Percentiles rank a stretch among this genome's conserved stretches.
phyloP scores from a whole-genome alignment of 1,140 invertebrate genomes.

The Euwallacea fornicatus region DNA sequence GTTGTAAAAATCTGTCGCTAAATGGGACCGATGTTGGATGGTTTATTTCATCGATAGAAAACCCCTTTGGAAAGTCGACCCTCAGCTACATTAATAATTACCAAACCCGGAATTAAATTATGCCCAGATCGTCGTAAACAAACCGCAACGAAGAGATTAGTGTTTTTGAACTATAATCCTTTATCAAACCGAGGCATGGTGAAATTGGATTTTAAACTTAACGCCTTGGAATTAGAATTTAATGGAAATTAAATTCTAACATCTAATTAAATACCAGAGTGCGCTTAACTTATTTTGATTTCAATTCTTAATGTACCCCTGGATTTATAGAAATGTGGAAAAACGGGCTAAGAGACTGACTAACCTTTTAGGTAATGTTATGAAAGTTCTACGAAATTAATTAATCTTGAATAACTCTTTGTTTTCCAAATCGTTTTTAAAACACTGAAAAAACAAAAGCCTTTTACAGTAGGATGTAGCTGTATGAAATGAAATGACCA shows the following conservation, averaged over 20 bases:
- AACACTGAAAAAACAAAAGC: no score
- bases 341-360: no score
- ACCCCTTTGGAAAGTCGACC: not conserved
- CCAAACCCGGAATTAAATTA: constrained; percentile 3
- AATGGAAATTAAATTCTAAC: constrained; percentile 8
- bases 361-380: no score
- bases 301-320: no score
- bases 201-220: constrained; percentile 4
- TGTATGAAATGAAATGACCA: constrained; percentile 14
- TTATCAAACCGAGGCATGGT: not conserved
- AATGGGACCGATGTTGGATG: not conserved
- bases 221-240: constrained; percentile 1
- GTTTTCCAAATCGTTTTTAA: no score
- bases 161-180: constrained; percentile 12
- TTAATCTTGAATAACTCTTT: no score
- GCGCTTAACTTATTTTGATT: no score
- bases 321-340: not conserved
- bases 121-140: constrained; percentile 1
- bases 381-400: no score
- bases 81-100: constrained; percentile 1
- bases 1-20: constrained; percentile 9
- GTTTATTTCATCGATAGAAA: not conserved
- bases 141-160: constrained; percentile 1
- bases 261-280: no score
- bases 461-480: no score